Percentiles rank a stretch among this genome's conserved stretches.
Conservation (phyloP, 1,140 invertebrate genomes). For the Diploscapter pachys region DNA sequence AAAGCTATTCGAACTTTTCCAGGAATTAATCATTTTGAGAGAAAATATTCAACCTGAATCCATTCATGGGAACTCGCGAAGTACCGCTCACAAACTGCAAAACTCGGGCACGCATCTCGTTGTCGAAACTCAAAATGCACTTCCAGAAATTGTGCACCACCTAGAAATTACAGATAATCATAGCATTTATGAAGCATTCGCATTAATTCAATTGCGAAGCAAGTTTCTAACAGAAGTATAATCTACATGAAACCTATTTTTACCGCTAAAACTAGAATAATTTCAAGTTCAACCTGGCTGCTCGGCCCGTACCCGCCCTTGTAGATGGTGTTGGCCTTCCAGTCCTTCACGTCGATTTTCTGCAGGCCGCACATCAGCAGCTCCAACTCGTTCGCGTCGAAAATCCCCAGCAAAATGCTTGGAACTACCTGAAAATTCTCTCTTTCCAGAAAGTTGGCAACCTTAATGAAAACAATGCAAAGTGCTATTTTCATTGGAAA, state of each 20-base stretch:
- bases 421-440: conserved; percentile 66
- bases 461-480: too few relatives aligned
- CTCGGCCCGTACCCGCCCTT: conserved; percentile 97
- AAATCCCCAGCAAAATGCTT: conserved; percentile 84
- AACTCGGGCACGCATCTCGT: conserved; percentile 89
- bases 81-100: conserved; percentile 98
- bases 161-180: too few relatives aligned
- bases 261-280: too few relatives aligned
- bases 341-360: conserved; percentile 96
- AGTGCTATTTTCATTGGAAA: too few relatives aligned
- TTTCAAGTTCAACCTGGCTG: conserved; percentile 37
- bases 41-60: conserved; percentile 70
- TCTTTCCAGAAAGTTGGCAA: too few relatives aligned
- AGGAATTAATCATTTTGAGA: too few relatives aligned
- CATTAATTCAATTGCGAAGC: too few relatives aligned
- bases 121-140: conserved; percentile 80
- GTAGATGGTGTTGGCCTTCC: conserved; percentile 91
- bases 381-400: conserved; percentile 95
- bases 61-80: conserved; percentile 96
- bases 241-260: too few relatives aligned
- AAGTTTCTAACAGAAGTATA: too few relatives aligned
- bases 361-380: conserved; percentile 96
- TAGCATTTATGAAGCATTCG: too few relatives aligned
- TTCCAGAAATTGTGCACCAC: conserved; percentile 42
- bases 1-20: too few relatives aligned